A percentile compares a stretch with the other conserved stretches of the same genome.
Evolutionary conservation across 2,888 invertebrate genomes (phyloP).

Genomic region (Cheilosia urbana): DNA sequence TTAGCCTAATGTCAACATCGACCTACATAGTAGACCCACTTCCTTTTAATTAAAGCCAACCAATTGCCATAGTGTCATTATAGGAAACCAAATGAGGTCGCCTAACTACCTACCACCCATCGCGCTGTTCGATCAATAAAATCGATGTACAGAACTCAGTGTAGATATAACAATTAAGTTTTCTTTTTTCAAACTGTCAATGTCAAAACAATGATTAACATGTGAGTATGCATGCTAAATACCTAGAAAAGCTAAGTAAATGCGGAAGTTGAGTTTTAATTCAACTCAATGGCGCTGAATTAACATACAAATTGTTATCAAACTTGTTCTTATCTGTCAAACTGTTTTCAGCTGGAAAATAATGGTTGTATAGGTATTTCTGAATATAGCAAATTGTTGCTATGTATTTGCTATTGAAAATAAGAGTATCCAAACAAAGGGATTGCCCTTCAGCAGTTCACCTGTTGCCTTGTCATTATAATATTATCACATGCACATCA

Average conservation of each 20-base stretch:
- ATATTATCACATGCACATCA: constrained; percentile 21
- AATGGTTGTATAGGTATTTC: too few species aligned
- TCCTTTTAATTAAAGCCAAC: neutral
- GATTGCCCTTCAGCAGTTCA: constrained; percentile 44
- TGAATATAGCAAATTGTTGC: too few species aligned
- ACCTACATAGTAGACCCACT: too few species aligned
- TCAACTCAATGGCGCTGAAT: neutral
- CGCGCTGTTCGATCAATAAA: neutral
- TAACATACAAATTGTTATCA: neutral
- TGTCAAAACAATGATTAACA: constrained; percentile 2
- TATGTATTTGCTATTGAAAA: constrained; percentile 2
- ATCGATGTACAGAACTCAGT: neutral
- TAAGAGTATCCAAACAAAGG: constrained; percentile 35
- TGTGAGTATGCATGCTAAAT: neutral
- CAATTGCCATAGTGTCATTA: neutral
- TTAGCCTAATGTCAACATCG: too few species aligned
- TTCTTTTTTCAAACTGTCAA: neutral
- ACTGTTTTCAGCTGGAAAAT: neutral
- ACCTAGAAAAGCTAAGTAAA: neutral
- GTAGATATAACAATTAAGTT: neutral
- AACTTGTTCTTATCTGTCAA: neutral
- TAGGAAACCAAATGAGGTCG: neutral
- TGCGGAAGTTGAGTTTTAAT: constrained; percentile 20
- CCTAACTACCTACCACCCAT: neutral
- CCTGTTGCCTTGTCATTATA: constrained; percentile 63